Evolutionary conservation across 2,888 invertebrate genomes (phyloP), one percentile per base, ranked within the genome.

Genomic region (Myopa tessellatipennis): DNA sequence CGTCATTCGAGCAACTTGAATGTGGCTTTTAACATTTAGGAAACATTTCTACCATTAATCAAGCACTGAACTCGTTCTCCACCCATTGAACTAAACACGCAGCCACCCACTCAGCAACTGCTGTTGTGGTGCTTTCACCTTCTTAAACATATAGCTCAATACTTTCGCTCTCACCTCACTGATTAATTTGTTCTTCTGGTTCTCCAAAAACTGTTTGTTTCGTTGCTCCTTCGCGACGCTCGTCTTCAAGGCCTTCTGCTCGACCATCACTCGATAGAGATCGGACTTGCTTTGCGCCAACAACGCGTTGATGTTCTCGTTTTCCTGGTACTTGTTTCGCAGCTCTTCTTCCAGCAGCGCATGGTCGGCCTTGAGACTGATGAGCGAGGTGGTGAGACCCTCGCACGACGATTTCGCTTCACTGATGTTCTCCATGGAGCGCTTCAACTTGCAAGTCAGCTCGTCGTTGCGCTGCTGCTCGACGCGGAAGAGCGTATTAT

Each of bases 401-500:
- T 86, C 83, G 26, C 85, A 84, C 4, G 85, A 83, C 6, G 81
- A 73, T 14, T 83, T 83, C 16, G 83, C 79, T 18, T 83, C 70
- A 16, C 79, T 81, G 10, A 85, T 80, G 67, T 79, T 85, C 1
- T 85, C 78, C 0, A 79, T 58, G 0, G 84, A 83, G 4, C 82
- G 79, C 12, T 82, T 84, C 0, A 88, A 50, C 45, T 86, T 83
- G n/a, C 81, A 16, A 18, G 82, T 84, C 0, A 89, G 80, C 6
- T 88, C 86, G 16, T 83, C 83, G 55, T 86, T 88, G 18, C 85
- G 86, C 38, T 84, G 86, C 73, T 87, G 84, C 74, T 88, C 88
- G 34, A 87, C 83, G 16, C 85, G 85, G 74, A 85, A 83, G 14
- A 88, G 67, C 0, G 86, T 84, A n/a, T 84, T 82, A 4, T 83